Conservation (phyloP, 2,888 invertebrate genomes). For the Drosophila helvetica region DNA sequence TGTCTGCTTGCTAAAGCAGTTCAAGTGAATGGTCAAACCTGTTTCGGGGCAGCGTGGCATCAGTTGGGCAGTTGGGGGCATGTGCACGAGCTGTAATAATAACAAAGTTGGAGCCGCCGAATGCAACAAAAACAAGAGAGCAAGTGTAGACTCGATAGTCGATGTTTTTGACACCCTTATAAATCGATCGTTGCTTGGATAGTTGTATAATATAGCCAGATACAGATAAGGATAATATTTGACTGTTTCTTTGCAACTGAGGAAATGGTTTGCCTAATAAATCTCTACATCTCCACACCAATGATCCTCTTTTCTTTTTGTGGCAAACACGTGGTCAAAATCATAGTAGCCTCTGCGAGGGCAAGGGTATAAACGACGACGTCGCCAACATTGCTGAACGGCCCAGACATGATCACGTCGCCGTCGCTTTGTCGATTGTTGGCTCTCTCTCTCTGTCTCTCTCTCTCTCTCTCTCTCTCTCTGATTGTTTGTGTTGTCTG, state of each 20-base stretch:
- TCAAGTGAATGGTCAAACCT: slow-evolving; percentile 68
- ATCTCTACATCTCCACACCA: too few species aligned
- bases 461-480: slow-evolving; percentile 15
- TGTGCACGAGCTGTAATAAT: slow-evolving; percentile 73
- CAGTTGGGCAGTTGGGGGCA: slow-evolving; percentile 57
- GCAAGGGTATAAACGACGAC: slow-evolving; percentile 40
- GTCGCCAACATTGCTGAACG: slow-evolving; percentile 73
- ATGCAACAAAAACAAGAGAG: slow-evolving; percentile 3
- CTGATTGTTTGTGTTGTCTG: slow-evolving; percentile 47
- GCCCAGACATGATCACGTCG: slow-evolving; percentile 76
- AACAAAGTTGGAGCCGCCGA: slow-evolving; percentile 72
- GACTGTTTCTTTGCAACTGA: too few species aligned
- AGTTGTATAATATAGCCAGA: too few species aligned
- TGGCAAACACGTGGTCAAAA: background rate
- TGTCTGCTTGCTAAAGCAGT: slow-evolving; percentile 31
- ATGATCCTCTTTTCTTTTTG: background rate
- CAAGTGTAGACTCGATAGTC: background rate
- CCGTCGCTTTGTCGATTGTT: slow-evolving; percentile 38
- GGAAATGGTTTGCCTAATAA: too few species aligned
- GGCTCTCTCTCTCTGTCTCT: background rate
- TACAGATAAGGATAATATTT: too few species aligned
- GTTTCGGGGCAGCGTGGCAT: slow-evolving; percentile 45
- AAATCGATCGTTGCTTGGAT: too few species aligned
- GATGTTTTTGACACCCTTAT: background rate
- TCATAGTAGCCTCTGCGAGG: background rate